phyloP scores from a whole-genome alignment of 2,113 vertebrate genomes.

The Prunella fulvescens region DNA sequence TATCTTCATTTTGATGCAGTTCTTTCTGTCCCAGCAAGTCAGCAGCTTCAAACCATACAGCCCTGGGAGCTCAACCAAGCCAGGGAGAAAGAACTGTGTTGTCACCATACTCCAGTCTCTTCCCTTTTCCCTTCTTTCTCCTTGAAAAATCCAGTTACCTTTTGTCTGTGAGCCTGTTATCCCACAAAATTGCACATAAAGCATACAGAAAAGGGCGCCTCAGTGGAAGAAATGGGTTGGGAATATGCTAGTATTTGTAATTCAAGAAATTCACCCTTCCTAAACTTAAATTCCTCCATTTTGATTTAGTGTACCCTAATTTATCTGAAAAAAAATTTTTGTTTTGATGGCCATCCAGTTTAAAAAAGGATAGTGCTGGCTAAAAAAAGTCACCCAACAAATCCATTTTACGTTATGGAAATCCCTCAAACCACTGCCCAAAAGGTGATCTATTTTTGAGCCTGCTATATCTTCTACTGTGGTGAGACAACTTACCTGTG shows the following conservation, averaged over 20 bases:
- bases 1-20: background rate
- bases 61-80: background rate
- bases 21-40: background rate
- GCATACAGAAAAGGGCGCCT: accelerated
- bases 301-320: background rate
- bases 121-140: background rate
- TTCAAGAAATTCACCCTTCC: background rate
- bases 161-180: background rate
- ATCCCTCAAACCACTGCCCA: background rate
- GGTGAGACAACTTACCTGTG: background rate
- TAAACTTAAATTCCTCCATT: background rate
- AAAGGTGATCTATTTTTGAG: background rate
- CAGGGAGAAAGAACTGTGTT: background rate
- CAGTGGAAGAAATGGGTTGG: background rate
- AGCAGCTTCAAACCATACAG: background rate
- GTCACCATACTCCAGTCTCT: background rate
- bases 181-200: background rate
- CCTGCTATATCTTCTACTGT: background rate
- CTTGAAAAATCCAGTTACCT: background rate
- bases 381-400: background rate
- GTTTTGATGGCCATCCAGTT: background rate
- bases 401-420: background rate
- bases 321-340: background rate
- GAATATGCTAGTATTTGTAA: background rate
- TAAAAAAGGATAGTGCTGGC: background rate